Evolutionary conservation across 2,888 invertebrate genomes (phyloP), one percentile per base, ranked within the genome.

Genomic region (Eilema sororculum): DNA sequence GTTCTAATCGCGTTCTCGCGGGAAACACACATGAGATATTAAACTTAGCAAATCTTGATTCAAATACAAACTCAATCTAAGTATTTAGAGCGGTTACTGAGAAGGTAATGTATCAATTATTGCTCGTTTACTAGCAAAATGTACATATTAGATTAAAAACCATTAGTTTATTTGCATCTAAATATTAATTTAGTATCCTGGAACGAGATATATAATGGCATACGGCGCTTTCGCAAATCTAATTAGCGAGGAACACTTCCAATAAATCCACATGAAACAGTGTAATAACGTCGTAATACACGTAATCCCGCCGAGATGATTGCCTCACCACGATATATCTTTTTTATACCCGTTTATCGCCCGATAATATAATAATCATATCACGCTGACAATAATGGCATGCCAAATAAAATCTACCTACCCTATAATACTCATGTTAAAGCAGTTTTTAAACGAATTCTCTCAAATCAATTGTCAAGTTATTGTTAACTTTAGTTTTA

Each of bases 281-380:
- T 86, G 91, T 91, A 93, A 93, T 93, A 91, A 91, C 88, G 87
- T 86, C 89, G 85, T 92, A 93, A 93, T 93, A 91, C 91, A 85
- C 89, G 85, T 92, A 93, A 93, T 93, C 91, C 91, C 81, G 81
- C 84, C 84, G 90, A 93, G 90, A 92, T 92, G 93, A 93, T 94
- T 93, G 91, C 93, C 84, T 88, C 87, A 85, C 78, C 87, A 81
- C 90, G 88, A 90, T 93, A 93, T 93, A 92, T 94, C 92, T 93
- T 93, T 94, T 93, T 94, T 93, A 93, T 93, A 86, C 84, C 86
- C 93, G 90, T 94, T 94, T 94, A 94, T 94, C 93, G 93, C 91
- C 92, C 89, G 92, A 91, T 94, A 94, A 94, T 94, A 93, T 93
- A 93, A 94, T 94, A 94, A 94, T 94, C 93, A 92, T 93, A 94